Base-by-base conservation (phyloP, 1,140 invertebrate genomes). In the Palaemon carinicauda region DNA sequence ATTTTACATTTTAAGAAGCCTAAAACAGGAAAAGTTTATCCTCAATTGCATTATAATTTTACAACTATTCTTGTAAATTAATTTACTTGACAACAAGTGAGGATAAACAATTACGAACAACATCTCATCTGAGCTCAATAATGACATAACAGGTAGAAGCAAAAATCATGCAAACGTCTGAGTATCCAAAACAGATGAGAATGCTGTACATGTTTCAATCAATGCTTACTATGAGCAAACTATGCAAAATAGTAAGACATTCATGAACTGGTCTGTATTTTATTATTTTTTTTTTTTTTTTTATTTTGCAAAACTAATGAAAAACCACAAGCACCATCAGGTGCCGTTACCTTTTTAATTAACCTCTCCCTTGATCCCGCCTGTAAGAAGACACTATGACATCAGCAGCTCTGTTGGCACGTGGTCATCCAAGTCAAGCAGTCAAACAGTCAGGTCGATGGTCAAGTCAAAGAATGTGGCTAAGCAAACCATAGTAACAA, bases 341-440 rank as follows among this genome's bases (percentile, higher is more conserved):
- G 69, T 86, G 84, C 84, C 51, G 84, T 86, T 86, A 86, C 84
- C 84, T 86, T 86, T 86, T n/a, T 77, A 54, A 69, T 80, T 86
- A 86, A 86, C 84, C 84, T 86, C 84, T 86, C 84, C 84, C 84
- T 86, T 86, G 84, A 86, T 86, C 84, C 78, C 77, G 84, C 77
- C 84, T 86, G 84, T 86, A 86, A 86, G 84, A 74, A 86, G 84
- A 86, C 84, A 84, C 84, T 86, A n/a, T n/a, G 84, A 86, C 77
- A 86, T 80, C 84, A 74, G 84, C 84, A 71, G 84, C 84, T 86
- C 84, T 86, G 84, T 86, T 86, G 84, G 84, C 84, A 86, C 84
- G 84, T 71, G 50, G 84, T 41, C 79, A 65, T 79, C 82, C 52
- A 73, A 56, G 84, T 86, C 84, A 65, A 33, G 60, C 74, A 79